These are phyloP conservation scores for Andrena chrysosceles DNA, from an alignment of 2,888 invertebrate species.

Conservation along the genomic window DNA sequence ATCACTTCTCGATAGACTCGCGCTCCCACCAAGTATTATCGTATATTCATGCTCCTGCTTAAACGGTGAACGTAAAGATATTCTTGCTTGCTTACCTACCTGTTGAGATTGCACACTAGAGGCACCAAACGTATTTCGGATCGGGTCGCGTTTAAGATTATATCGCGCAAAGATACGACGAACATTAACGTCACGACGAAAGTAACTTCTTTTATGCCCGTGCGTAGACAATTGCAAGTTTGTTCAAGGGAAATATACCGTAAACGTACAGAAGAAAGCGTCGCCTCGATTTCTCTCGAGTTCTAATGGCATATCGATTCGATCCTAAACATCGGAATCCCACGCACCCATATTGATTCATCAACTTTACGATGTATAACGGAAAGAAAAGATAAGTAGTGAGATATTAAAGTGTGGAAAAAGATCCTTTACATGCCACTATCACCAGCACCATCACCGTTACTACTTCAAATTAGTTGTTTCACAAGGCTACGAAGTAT, in stretches of 20 bases:
- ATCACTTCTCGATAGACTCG: background rate
- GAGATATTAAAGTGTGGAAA: constrained; percentile 63
- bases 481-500: constrained; percentile 44
- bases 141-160: constrained; percentile 50
- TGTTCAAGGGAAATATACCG: background rate
- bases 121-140: constrained; percentile 48
- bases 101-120: constrained; percentile 53
- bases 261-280: constrained; percentile 13
- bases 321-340: constrained; percentile 56
- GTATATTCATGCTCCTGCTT: constrained; percentile 38
- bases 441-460: constrained; percentile 80
- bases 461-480: constrained; percentile 69
- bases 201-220: constrained; percentile 4
- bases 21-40: constrained; percentile 5
- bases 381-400: constrained; percentile 51
- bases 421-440: constrained; percentile 78
- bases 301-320: constrained; percentile 53
- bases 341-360: constrained; percentile 54
- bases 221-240: constrained; percentile 5
- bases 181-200: background rate
- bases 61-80: constrained; percentile 59
- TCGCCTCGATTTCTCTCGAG: constrained; percentile 21
- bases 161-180: background rate
- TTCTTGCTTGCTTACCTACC: constrained; percentile 75
- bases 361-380: constrained; percentile 36